Conservation (phyloP, 2,888 invertebrate species). For the Strigamia transsilvanica region DNA sequence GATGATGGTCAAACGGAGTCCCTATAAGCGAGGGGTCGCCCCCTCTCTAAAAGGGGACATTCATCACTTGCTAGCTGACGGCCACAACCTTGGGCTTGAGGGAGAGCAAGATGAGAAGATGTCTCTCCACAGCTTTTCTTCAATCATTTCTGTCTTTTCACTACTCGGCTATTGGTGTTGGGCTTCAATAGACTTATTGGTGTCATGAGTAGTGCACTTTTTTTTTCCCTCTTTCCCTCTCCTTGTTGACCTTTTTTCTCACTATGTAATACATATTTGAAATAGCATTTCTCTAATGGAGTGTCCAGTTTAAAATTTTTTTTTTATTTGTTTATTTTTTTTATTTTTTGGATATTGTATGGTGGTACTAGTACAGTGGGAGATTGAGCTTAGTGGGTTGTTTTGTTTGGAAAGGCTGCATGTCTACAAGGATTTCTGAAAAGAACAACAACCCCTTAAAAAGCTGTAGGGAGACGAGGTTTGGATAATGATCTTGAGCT, state of each 20-base stretch:
- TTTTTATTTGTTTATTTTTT: background rate
- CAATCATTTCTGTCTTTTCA: slow-evolving; percentile 35
- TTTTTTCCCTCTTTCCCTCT: background rate
- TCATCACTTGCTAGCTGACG: slow-evolving; percentile 48
- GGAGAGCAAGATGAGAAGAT: slow-evolving; percentile 45
- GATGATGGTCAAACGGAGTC: slow-evolving; percentile 47
- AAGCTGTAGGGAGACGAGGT: slow-evolving; percentile 44
- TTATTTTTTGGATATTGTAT: background rate
- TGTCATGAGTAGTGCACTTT: background rate
- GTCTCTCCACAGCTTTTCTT: slow-evolving; percentile 48
- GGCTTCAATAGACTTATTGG: slow-evolving; percentile 35
- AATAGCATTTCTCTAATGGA: background rate
- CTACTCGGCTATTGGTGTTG: slow-evolving; percentile 19
- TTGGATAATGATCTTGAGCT: slow-evolving; percentile 45
- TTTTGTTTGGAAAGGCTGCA: slow-evolving; percentile 36
- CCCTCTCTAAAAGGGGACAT: slow-evolving; percentile 49
- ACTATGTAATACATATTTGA: background rate
- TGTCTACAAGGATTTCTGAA: slow-evolving; percentile 3
- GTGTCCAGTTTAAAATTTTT: background rate
- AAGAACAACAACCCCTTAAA: slow-evolving; percentile 48
- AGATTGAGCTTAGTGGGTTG: background rate
- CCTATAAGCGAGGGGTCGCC: slow-evolving; percentile 48
- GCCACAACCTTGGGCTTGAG: slow-evolving; percentile 38
- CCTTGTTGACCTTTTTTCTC: background rate
- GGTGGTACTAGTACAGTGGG: background rate